phyloP scores from a whole-genome alignment of 92 coral and sea anemone species.

The Pocillopora meandrina region DNA sequence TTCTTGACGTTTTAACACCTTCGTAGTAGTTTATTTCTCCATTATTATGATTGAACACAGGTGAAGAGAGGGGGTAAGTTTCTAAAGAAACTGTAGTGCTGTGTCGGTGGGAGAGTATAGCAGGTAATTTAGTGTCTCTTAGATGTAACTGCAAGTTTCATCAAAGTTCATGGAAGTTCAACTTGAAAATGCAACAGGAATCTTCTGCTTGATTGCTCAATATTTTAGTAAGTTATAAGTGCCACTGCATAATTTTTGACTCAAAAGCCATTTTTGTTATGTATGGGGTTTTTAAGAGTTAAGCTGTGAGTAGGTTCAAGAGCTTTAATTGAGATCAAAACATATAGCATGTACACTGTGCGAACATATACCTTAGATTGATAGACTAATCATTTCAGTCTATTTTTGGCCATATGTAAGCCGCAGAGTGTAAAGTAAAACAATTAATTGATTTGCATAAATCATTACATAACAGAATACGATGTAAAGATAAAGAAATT shows the following conservation, averaged over 20 bases:
- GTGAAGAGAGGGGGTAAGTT: too few species aligned
- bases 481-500: conserved; percentile 11
- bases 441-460: conserved; percentile 17
- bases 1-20: background rate
- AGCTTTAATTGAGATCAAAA: background rate
- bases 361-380: conserved; percentile 8
- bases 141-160: background rate
- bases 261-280: too few species aligned
- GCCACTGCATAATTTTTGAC: conserved; percentile 14
- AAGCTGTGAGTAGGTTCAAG: background rate
- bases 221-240: conserved; percentile 22
- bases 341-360: conserved; percentile 19
- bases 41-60: conserved; percentile 14
- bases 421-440: conserved; percentile 17
- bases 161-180: conserved; percentile 16
- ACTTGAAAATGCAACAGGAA: conserved; percentile 22
- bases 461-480: conserved; percentile 7
- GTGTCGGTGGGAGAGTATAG: too few species aligned
- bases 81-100: too few species aligned
- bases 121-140: background rate
- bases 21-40: conserved; percentile 9
- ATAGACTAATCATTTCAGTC: conserved; percentile 15
- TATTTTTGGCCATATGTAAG: conserved; percentile 21
- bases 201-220: conserved; percentile 30
- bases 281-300: too few species aligned